Base-by-base conservation (phyloP, 2,888 invertebrate genomes). In the Nemapogon koenigi region DNA sequence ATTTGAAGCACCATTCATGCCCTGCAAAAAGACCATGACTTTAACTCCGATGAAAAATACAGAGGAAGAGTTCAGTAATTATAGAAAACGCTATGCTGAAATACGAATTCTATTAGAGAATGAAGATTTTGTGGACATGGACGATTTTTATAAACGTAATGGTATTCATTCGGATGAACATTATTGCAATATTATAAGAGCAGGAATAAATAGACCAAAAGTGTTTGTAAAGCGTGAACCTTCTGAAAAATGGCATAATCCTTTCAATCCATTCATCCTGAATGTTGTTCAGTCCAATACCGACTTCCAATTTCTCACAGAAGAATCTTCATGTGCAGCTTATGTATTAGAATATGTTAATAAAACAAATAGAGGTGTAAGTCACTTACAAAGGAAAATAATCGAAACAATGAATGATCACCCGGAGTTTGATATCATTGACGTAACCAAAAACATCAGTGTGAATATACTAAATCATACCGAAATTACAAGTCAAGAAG, bases 401-500 rank as follows among this genome's bases (percentile, higher is more conserved):
- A 44, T 50, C 15, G 32, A 53, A 37, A 32, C 39, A 19, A 37
- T 43, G 43, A 37, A 43, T 16, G 41, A 41, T 31, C 29, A 38
- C 27, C 38, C 16, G 2, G 38, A 41, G 13, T 41, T 41, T 19
- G 28, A 41, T 41, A 33, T 35, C 14, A 11, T 43, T 16, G 43
- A 43, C 11, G 37, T 41, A n/a, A 41, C 38, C 18, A 41, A 41
- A 35, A 43, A 42, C 28, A 39, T 43, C 15, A 43, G 39, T 35
- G 35, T 43, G 13, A 28, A 43, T 39, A 17, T 59, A 13, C 40
- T 61, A 1, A 55, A 62, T 36, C 35, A 36, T 16, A 46, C 49
- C 11, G 59, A 60, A 43, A 59, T 61, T 35, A 41, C 49, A 3
- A 46, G 45, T 41, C 60, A 61, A 49, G 58, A 60, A 47, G 57